Evolutionary conservation across 2,888 invertebrate genomes (phyloP).

Genomic region (Oxystoma pomonae): DNA sequence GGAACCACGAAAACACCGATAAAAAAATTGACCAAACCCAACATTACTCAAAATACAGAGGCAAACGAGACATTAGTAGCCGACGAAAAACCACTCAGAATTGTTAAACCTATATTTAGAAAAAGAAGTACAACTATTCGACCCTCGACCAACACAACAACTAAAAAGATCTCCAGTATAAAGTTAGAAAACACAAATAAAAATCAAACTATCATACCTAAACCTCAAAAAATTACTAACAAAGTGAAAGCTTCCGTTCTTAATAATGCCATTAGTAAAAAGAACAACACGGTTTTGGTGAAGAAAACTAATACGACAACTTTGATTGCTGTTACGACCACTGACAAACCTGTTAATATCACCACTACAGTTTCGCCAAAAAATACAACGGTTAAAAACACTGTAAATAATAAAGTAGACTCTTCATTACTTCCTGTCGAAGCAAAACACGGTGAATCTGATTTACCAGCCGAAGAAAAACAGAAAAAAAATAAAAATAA

Average conservation of each 20-base stretch:
- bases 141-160: constrained; percentile 26
- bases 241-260: constrained; percentile 61
- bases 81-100: constrained; percentile 28
- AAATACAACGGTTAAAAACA: constrained; percentile 23
- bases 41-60: constrained; percentile 20
- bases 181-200: constrained; percentile 39
- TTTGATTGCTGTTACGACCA: constrained; percentile 19
- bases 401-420: constrained; percentile 15
- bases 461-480: constrained; percentile 32
- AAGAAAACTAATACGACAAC: constrained; percentile 24
- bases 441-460: constrained; percentile 41
- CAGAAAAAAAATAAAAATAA: constrained; percentile 48
- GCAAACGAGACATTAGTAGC: constrained; percentile 28
- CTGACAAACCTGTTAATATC: constrained; percentile 15
- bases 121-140: constrained; percentile 38
- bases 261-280: constrained; percentile 50
- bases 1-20: constrained; percentile 35
- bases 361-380: constrained; percentile 16
- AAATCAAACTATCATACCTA: constrained; percentile 38
- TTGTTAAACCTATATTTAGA: constrained; percentile 39
- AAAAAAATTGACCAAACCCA: constrained; percentile 24
- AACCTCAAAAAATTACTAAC: constrained; percentile 43
- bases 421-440: constrained; percentile 33
- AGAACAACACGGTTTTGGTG: constrained; percentile 13
- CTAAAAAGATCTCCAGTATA: not conserved